A percentile compares a stretch with the other conserved stretches of the same genome.
phyloP scores from a whole-genome alignment of 2,113 vertebrate genomes.

The Suricata suricatta region DNA sequence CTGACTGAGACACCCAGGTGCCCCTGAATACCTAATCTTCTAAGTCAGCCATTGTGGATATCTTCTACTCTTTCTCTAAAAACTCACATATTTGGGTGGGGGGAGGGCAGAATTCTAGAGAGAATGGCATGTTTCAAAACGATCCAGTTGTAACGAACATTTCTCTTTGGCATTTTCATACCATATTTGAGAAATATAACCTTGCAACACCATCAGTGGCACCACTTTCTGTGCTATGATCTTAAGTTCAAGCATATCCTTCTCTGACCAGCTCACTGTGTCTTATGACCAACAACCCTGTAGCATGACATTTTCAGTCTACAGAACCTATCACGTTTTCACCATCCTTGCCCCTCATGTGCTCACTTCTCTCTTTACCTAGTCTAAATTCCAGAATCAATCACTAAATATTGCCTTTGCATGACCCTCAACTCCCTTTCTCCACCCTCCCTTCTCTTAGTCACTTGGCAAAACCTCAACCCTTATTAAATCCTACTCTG shows the following conservation, averaged over 20 bases:
- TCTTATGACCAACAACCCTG: neutral
- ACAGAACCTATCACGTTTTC: neutral
- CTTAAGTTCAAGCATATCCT: neutral
- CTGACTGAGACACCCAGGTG: too few relatives aligned
- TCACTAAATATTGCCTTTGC: neutral
- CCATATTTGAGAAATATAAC: conserved; percentile 27
- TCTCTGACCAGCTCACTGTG: neutral
- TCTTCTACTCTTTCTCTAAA: conserved; percentile 17
- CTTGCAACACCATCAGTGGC: neutral
- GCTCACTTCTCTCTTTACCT: neutral
- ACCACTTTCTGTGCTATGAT: neutral
- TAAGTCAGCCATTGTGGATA: neutral
- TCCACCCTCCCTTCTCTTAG: neutral
- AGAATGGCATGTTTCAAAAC: conserved; percentile 7
- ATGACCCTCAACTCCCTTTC: neutral
- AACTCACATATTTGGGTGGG: neutral
- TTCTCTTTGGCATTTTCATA: conserved; percentile 27
- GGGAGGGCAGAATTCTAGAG: neutral
- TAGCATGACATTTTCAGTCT: neutral
- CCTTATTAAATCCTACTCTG: neutral
- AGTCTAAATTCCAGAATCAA: neutral
- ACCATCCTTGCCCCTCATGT: neutral
- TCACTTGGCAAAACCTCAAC: neutral
- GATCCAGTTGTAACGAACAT: conserved; percentile 1
- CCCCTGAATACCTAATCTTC: neutral